These are phyloP conservation scores for Pycnomerus fuliginosus DNA, from an alignment of 2,888 invertebrate species.

Conservation along the genomic window DNA sequence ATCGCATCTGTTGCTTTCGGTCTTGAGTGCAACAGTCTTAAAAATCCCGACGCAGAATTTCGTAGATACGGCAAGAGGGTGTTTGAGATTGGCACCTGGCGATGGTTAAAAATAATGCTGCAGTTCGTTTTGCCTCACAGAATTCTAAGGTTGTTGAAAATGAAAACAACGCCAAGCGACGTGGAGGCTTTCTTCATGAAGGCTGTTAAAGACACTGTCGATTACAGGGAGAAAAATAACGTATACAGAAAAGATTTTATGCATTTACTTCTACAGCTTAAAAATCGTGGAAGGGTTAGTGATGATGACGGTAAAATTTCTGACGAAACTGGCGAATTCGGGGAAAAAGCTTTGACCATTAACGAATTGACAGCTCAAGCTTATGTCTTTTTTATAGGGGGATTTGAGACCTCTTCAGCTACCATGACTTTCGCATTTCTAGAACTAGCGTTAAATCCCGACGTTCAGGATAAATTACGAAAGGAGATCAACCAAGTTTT, in stretches of 20 bases:
- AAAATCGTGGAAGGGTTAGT: constrained; percentile 42
- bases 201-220: constrained; percentile 51
- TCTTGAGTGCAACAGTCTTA: constrained; percentile 59
- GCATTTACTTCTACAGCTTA: constrained; percentile 55
- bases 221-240: constrained; percentile 52
- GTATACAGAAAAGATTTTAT: constrained; percentile 57
- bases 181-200: constrained; percentile 52
- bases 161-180: constrained; percentile 26
- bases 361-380: constrained; percentile 47
- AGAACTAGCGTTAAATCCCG: constrained; percentile 48
- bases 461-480: constrained; percentile 51
- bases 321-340: constrained; percentile 11
- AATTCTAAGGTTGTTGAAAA: constrained; percentile 12
- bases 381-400: constrained; percentile 54
- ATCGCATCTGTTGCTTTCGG: constrained; percentile 60
- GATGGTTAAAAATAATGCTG: too few species aligned
- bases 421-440: constrained; percentile 49
- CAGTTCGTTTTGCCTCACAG: constrained; percentile 22
- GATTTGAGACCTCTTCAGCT: constrained; percentile 54
- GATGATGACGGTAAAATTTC: constrained; percentile 25
- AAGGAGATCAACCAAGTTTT: constrained; percentile 44
- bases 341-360: constrained; percentile 23
- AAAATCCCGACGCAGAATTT: constrained; percentile 56
- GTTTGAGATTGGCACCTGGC: too few species aligned
- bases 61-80: constrained; percentile 18